These are phyloP conservation scores for Orientallactaga sibirica DNA, from an alignment of 2,797 vertebrate genomes.

Conservation along the genomic window DNA sequence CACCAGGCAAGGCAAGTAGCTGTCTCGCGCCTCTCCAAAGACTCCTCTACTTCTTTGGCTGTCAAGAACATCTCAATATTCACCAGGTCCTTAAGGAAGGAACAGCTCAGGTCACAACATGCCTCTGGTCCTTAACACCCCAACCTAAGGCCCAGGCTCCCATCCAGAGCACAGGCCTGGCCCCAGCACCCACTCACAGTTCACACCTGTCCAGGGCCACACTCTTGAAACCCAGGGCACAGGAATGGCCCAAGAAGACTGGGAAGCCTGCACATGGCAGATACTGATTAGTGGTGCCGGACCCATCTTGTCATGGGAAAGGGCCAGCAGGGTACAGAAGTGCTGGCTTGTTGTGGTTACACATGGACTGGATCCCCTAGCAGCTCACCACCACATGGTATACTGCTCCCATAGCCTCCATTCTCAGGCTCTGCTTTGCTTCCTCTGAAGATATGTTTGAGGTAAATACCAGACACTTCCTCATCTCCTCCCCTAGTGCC, in stretches of 20 bases:
- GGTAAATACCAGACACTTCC: too few relatives aligned
- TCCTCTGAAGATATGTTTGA: neutral
- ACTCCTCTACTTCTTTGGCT: slow-evolving; percentile 99
- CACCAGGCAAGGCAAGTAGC: slow-evolving; percentile 99
- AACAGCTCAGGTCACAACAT: neutral
- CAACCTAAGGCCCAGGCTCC: neutral
- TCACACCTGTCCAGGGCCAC: neutral
- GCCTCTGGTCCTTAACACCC: neutral
- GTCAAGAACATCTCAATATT: slow-evolving; percentile 99
- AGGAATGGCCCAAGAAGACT: neutral
- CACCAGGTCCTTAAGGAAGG: slow-evolving; percentile 93
- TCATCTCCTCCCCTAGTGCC: neutral
- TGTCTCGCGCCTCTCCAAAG: slow-evolving; percentile 97
- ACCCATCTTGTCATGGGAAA: neutral
- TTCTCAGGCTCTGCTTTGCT: neutral
- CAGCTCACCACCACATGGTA: neutral
- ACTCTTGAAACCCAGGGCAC: neutral
- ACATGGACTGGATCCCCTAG: neutral
- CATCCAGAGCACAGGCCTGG: too few relatives aligned
- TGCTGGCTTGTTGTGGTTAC: neutral
- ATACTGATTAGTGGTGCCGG: neutral
- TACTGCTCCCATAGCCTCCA: neutral
- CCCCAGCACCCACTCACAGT: neutral
- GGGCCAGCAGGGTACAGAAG: neutral
- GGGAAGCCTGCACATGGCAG: too few relatives aligned